Base-by-base conservation (phyloP, 1,140 invertebrate species). In the Armadillidium nasatum region DNA sequence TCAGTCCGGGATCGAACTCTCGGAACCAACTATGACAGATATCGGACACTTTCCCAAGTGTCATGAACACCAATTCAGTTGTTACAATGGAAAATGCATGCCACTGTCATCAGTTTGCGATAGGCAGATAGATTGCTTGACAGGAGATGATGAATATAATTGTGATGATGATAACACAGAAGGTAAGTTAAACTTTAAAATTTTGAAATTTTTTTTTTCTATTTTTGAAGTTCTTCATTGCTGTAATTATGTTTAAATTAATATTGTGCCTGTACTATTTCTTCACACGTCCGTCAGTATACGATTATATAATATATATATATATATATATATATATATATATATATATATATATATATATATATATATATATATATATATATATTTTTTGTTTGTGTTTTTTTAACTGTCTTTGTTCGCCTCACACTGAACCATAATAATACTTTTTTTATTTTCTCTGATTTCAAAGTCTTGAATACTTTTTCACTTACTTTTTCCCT, bases 121-220 rank as follows among this genome's bases (percentile, higher is more conserved):
- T 69, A 44, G 79, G 0, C 71, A 45, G 11, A 21, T 71, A 9
- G 79, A 80, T 71, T 80, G 79, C 46, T 23, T 74, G 0, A 68
- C 75, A 19, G 79, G 76, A 4, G 76, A 78, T 21, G 79, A 80
- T n/a, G 79, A 80, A 33, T 69, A 72, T 22, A 44, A 78, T 60
- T 80, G 79, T 46, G 23, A 66, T 7, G 79, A 80, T 33, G 79
- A 80, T n/a, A 80, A 80, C 23, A 21, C 70, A 7, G 75, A 77
- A 6, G 76, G 78, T 79, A 44, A 71, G 2, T 4, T 33, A n/a
- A 1, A 33, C 33, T 33, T 6, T 33, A 33, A 33, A 33, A n/a
- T n/a, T 33, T 33, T 33, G 2, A 33, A 33, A 3, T 3, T 33
- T 33, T 33, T 33, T 3, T 33, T 33, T 3, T 33, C 6, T 3